Conservation (phyloP, 2,888 invertebrate species). For the Theretra japonica region DNA sequence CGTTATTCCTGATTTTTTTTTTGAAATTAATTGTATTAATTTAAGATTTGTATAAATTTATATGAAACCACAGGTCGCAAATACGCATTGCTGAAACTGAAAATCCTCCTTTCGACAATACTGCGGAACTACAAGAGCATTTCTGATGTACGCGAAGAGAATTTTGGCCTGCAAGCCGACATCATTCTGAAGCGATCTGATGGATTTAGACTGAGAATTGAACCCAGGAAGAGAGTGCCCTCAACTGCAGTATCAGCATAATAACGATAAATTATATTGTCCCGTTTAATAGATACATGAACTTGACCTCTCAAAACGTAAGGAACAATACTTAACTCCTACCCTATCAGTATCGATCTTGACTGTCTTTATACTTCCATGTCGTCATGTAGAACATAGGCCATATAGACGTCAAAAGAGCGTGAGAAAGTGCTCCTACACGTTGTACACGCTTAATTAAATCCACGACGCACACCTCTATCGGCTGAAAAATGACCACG, state of each 20-base stretch:
- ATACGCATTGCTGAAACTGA: constrained; percentile 90
- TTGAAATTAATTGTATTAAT: no score
- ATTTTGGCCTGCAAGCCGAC: constrained; percentile 88
- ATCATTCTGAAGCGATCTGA: constrained; percentile 90
- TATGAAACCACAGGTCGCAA: constrained; percentile 85
- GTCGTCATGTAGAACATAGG: no score
- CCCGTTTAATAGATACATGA: not conserved
- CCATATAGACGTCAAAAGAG: no score
- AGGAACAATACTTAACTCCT: no score
- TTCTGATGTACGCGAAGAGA: constrained; percentile 87
- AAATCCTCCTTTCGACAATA: constrained; percentile 89
- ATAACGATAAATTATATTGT: not conserved
- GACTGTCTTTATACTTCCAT: no score
- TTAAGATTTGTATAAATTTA: not conserved
- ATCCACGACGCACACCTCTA: no score
- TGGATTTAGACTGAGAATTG: constrained; percentile 88
- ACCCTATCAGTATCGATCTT: no score
- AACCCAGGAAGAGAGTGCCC: constrained; percentile 82
- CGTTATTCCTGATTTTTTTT: no score
- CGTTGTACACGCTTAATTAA: no score
- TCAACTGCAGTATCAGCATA: constrained; percentile 35
- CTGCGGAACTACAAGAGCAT: constrained; percentile 87
- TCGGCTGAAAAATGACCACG: no score
- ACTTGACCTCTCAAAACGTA: no score
- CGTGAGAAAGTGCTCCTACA: no score